Percentiles rank a stretch among this genome's conserved stretches.
phyloP scores from a whole-genome alignment of 2,113 vertebrate genomes.

The Thamnaconus septentrionalis region DNA sequence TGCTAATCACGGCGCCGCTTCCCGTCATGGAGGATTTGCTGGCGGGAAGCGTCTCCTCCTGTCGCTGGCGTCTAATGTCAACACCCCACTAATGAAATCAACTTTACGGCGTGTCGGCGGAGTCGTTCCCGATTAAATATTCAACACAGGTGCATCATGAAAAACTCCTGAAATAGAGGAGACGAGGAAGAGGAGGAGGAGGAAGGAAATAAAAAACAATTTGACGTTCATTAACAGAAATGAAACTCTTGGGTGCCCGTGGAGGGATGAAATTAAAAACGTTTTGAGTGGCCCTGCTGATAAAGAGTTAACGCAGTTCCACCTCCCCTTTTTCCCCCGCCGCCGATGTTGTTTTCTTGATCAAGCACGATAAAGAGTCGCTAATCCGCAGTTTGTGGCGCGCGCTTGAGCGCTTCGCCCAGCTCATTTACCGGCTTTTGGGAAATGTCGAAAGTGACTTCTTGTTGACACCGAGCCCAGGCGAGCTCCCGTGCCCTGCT shows the following conservation, averaged over 20 bases:
- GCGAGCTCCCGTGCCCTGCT: slow-evolving; percentile 45
- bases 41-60: slow-evolving; percentile 17
- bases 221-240: too few species aligned
- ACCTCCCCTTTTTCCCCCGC: too few species aligned
- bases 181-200: too few species aligned
- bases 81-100: slow-evolving; percentile 25
- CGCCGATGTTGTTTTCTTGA: too few species aligned
- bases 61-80: slow-evolving; percentile 36
- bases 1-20: slow-evolving; percentile 10
- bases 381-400: slow-evolving; percentile 6
- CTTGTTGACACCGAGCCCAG: slow-evolving; percentile 38
- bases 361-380: too few species aligned
- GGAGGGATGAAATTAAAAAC: too few species aligned
- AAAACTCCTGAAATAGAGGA: too few species aligned
- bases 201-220: too few species aligned
- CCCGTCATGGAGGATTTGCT: slow-evolving; percentile 24
- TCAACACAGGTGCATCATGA: neutral
- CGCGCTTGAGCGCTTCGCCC: neutral
- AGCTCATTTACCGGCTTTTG: slow-evolving; percentile 1
- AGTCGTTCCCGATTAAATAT: neutral
- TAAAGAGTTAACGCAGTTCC: too few species aligned
- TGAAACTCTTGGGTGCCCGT: too few species aligned
- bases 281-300: too few species aligned
- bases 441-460: slow-evolving; percentile 9
- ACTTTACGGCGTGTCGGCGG: slow-evolving; percentile 29